Evolutionary conservation across 2,113 vertebrate genomes (phyloP), one percentile per base, ranked within the genome.

Genomic region (Loxodonta africana): DNA sequence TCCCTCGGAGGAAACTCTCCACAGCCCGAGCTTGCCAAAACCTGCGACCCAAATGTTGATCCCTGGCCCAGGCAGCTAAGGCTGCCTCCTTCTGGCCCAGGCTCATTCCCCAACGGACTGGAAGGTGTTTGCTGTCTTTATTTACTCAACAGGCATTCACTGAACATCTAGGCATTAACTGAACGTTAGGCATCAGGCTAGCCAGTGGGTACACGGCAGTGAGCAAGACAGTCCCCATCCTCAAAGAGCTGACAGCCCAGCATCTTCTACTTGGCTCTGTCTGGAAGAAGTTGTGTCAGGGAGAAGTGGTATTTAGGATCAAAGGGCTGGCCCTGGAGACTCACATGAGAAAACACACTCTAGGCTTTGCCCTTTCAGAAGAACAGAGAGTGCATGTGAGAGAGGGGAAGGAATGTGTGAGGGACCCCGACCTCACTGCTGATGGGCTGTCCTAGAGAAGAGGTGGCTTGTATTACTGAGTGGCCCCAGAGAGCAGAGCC

Each of bases 11-110:
- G 94, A 99, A 99, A 98, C 99, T 99, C 98, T 99, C 99, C 95
- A 99, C 99, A 4, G 99, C 99, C 93, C 99, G 99, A 0, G 99
- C 99, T 97, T 99, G 99, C 99, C 99, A 99, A 98, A 99, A 99
- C 98, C 99, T 99, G 96, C 85, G 11, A 96, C 89, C 82, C 1
- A 95, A 92, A 97, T 65, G 80, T 65, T 81, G 92, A 94, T 37
- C 73, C 76, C 95, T 97, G 83, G 85, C 94, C 93, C 60, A 81
- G 67, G 88, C 20, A n/a, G 95, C 91, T 95, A 82, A 85, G 71
- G 81, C 87, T 88, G 86, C 89, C 93, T 57, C 89, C 41, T 95
- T 86, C 90, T 84, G 94, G 78, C 65, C 71, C 67, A 88, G 17
- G 48, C 15, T 80, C 82, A 30, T n/a, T 73, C n/a, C 88, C 78